Base-by-base conservation (phyloP, 1,140 invertebrate species). In the Phocides pigmalion region DNA sequence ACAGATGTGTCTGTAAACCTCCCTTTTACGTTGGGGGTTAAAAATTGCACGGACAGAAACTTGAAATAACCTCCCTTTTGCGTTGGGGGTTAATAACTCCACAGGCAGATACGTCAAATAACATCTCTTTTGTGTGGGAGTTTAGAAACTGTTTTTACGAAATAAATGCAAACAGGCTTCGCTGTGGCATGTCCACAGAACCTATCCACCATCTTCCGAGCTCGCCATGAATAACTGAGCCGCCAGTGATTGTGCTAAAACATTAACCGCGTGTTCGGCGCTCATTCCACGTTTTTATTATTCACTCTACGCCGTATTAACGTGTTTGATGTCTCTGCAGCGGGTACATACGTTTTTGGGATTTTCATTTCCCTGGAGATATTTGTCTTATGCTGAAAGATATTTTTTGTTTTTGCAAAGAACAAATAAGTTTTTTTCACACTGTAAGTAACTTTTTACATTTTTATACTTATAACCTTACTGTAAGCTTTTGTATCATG, bases 211-310 rank as follows among this genome's bases (percentile, higher is more conserved):
- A 50, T 25, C 47, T 32, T 8, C 17, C 41, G 9, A 22, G 14
- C 39, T 44, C 47, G 47, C n/a, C 70, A 73, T 78, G 73, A 78
- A 81, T 76, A 81, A 71, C 64, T 72, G 69, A 72, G 63, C 32
- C 68, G 22, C 59, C 73, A 78, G 75, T 78, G 78, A 81, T 81
- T 78, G 72, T 78, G 49, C 61, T 76, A 62, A 76, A 81, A 81
- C 62, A 78, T 81, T 81, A 70, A 80, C 53, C 28, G 54, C 15
- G 17, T 32, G 14, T 16, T 58, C 20, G 4, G 54, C 5, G 20
- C 54, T 58, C 54, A 58, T 46, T 58, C 35, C 54, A 6, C 9
- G 54, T 44, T 66, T 69, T 64, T 69, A 76, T 72, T 70, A 75
- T 75, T 75, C 66, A 78, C 65, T 66, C 68, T 64, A 70, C 63